Conservation (phyloP, 2,113 vertebrate species). For the Leptobrachium leishanense region DNA sequence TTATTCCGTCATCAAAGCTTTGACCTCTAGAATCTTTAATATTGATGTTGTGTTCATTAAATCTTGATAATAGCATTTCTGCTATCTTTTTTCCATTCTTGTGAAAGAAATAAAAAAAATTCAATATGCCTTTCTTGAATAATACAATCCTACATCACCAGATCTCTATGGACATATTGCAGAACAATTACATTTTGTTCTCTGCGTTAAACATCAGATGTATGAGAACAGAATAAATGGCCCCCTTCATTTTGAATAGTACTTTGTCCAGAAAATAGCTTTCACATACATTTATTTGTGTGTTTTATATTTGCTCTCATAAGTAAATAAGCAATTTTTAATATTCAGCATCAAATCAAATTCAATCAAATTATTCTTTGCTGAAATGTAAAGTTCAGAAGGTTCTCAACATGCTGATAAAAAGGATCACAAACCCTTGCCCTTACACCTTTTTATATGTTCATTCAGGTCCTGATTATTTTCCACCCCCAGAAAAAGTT, state of each 20-base stretch:
- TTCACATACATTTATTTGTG: too few relatives aligned
- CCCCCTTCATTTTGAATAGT: neutral
- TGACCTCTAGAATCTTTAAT: constrained; percentile 1
- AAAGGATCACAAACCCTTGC: too few relatives aligned
- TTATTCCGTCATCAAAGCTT: neutral
- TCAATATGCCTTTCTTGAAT: neutral
- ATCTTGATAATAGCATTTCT: neutral
- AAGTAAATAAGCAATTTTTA: too few relatives aligned
- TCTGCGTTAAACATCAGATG: constrained; percentile 17
- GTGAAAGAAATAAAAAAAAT: neutral
- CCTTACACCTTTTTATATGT: too few relatives aligned
- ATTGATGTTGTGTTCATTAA: neutral
- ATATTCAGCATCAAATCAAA: too few relatives aligned
- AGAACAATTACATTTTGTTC: constrained; percentile 37
- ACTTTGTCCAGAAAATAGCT: too few relatives aligned
- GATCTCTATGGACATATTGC: constrained; percentile 10
- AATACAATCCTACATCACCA: constrained; percentile 1
- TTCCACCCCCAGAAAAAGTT: too few relatives aligned
- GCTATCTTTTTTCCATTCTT: neutral
- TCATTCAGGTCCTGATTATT: too few relatives aligned
- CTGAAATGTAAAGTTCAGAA: too few relatives aligned
- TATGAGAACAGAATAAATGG: constrained; percentile 16
- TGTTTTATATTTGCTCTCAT: too few relatives aligned
- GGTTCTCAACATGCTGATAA: too few relatives aligned
- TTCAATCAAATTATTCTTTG: too few relatives aligned